Conservation (phyloP, 2,888 invertebrate genomes). For the Platycheirus rosarum region DNA sequence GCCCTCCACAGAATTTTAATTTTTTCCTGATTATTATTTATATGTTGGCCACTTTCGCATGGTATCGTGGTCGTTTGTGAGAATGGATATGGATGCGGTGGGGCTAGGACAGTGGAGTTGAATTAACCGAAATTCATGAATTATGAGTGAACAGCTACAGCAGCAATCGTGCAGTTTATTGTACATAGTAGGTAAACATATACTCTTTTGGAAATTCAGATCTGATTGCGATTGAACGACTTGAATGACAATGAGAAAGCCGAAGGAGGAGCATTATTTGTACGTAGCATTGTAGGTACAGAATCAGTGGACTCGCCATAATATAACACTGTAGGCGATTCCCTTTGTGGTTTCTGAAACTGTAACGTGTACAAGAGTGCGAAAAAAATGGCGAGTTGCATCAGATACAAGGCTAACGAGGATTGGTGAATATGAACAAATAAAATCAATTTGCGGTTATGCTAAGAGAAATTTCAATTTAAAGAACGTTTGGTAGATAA, state of each 20-base stretch:
- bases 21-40: conserved; percentile 38
- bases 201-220: conserved; percentile 72
- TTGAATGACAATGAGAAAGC: conserved; percentile 62
- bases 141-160: conserved; percentile 66
- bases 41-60: conserved; percentile 36
- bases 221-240: conserved; percentile 64
- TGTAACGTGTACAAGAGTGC: conserved; percentile 62
- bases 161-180: conserved; percentile 53
- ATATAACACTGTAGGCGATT: conserved; percentile 26
- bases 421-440: conserved; percentile 16
- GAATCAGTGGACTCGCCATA: conserved; percentile 57
- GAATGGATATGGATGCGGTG: neutral
- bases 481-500: neutral
- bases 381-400: conserved; percentile 56
- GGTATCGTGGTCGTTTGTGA: conserved; percentile 10
- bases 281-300: conserved; percentile 18
- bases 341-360: conserved; percentile 63
- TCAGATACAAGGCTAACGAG: conserved; percentile 29
- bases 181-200: conserved; percentile 44
- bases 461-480: conserved; percentile 50
- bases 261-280: conserved; percentile 35
- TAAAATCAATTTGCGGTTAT: conserved; percentile 41
- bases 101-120: conserved; percentile 55
- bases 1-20: conserved; percentile 67
- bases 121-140: conserved; percentile 70